A percentile compares a stretch with the other conserved stretches of the same genome.
These are phyloP conservation scores for Maconellicoccus hirsutus DNA, from an alignment of 1,140 invertebrate species.

Conservation along the genomic window DNA sequence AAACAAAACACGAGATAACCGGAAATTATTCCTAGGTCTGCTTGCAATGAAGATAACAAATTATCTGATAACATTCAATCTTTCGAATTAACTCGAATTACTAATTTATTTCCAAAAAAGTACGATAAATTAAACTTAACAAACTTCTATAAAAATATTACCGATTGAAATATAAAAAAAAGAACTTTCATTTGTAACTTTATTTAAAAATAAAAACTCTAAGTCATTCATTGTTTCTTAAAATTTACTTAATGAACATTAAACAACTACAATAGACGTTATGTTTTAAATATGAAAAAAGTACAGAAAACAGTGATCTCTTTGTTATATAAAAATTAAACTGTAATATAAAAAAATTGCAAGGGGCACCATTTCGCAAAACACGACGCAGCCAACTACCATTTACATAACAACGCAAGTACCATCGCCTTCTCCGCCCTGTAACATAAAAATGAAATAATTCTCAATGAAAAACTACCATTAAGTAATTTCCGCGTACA, in stretches of 20 bases:
- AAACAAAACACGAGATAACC: no score
- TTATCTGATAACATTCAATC: no score
- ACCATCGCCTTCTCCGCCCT: conserved; percentile 23
- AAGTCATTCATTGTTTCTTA: background rate
- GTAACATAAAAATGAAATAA: conserved; percentile 15
- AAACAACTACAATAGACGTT: background rate
- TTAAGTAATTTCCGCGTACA: no score
- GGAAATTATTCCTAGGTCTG: no score
- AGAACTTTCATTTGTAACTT: background rate
- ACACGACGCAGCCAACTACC: background rate
- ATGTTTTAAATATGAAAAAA: background rate
- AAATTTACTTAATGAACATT: background rate
- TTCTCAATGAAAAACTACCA: no score
- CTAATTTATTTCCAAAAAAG: no score
- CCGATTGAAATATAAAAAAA: background rate
- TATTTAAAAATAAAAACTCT: background rate
- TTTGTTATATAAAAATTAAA: conserved; percentile 18
- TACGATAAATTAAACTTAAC: no score
- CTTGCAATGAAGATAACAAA: no score
- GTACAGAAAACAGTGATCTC: conserved; percentile 16
- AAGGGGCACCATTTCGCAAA: background rate
- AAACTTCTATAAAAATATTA: background rate
- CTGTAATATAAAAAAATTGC: background rate
- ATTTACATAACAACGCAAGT: conserved; percentile 25
- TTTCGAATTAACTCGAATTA: no score